Base-by-base conservation (phyloP, 2,797 vertebrate species). In the Masticophis lateralis region DNA sequence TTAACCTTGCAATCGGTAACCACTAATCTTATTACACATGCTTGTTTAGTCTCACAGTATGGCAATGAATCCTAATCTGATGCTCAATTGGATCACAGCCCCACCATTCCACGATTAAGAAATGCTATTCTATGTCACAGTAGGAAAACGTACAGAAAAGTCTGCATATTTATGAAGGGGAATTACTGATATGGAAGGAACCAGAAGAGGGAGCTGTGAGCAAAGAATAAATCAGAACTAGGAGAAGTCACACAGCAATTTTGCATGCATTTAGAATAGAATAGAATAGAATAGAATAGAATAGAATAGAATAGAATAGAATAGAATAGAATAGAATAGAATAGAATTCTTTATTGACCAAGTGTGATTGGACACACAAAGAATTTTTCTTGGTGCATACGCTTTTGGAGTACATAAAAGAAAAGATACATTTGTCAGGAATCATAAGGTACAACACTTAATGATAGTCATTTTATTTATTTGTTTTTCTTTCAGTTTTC, bases 181-280 rank as follows among this genome's bases (percentile, higher is more conserved):
- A 20, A 47, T 12, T 86, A 32, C 20, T 87, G 16, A 43, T 74
- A 28, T 32, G 12, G 28, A 32, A 91, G 28, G 22, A 43, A 37
- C 89, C 92, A 91, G 63, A 79, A 93, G 92, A 56, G 86, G 92
- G 83, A 14, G 9, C 27, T 69, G 13, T 86, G 87, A 86, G 60
- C 90, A 32, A 93, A 87, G 86, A 5, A 60, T 47, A 88, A 88
- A 91, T 88, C 22, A 4, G 43, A 69, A 60, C 59, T 16, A 60
- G 61, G 1, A 9, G 20, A 11, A 37, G 60, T 37, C 32, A 11
- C 43, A 20, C 4, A 12, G 55, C 43, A 51, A 59, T 22, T 10
- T 27, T 86, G 55, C 13, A 0, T 51, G 37, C 7, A 6, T 7
- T 7, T 51, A 51, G 47, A 51, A 51, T 51, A 51, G 47, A 51